phyloP scores from a whole-genome alignment of 2,797 vertebrate species.

The Alcedo atthis region DNA sequence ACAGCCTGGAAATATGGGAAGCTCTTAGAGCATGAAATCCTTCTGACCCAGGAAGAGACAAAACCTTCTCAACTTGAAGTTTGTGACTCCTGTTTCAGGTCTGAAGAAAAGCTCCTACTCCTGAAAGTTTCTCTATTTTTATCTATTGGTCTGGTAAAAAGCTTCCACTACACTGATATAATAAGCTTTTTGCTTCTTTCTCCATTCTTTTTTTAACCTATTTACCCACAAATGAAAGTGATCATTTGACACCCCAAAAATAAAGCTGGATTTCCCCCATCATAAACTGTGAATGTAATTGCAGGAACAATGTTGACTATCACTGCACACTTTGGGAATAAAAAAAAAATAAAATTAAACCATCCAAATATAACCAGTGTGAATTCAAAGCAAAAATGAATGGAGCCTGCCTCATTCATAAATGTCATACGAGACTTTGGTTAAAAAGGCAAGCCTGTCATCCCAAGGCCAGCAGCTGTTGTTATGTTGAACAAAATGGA shows the following conservation, averaged over 20 bases:
- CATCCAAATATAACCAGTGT: slow-evolving; percentile 71
- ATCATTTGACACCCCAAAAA: slow-evolving; percentile 33
- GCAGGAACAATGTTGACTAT: slow-evolving; percentile 67
- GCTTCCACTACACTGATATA: not conserved
- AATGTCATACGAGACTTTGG: slow-evolving; percentile 81
- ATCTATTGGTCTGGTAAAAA: not conserved
- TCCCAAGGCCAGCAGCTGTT: slow-evolving; percentile 84
- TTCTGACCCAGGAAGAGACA: not conserved
- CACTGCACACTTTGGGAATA: not conserved
- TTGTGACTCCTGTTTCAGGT: fast-evolving
- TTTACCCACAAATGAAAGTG: not conserved
- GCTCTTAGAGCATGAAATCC: not conserved
- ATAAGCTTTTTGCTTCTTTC: slow-evolving; percentile 15
- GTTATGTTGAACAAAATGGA: slow-evolving; percentile 90
- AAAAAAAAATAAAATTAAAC: not conserved
- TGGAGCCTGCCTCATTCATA: slow-evolving; percentile 83
- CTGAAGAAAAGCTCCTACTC: not conserved
- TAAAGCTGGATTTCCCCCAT: slow-evolving; percentile 44
- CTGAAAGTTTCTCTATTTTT: not conserved
- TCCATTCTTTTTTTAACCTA: not conserved
- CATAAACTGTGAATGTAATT: slow-evolving; percentile 50
- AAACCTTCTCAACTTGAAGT: not conserved
- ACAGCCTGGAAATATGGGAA: not conserved
- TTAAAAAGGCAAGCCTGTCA: slow-evolving; percentile 84
- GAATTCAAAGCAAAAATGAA: slow-evolving; percentile 78